Percentiles rank a stretch among this genome's conserved stretches.
phyloP scores from a whole-genome alignment of 2,797 vertebrate species.

The Mus caroli region DNA sequence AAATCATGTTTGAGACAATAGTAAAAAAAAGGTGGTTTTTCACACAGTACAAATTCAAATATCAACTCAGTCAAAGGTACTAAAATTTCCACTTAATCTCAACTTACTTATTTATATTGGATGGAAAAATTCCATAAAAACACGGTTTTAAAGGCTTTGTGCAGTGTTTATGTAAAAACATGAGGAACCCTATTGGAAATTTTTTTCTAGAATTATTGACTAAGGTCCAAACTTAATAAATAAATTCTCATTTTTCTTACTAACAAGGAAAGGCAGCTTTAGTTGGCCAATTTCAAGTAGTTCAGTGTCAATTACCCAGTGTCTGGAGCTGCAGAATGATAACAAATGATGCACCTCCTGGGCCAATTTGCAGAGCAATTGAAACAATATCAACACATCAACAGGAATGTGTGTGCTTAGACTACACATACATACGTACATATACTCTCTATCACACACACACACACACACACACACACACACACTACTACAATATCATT shows the following conservation, averaged over 20 bases:
- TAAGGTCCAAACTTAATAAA: slow-evolving; percentile 74
- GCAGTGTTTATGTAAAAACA: background rate
- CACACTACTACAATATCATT: background rate
- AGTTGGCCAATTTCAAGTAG: background rate
- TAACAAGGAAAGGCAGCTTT: slow-evolving; percentile 68
- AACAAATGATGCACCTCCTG: slow-evolving; percentile 52
- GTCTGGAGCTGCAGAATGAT: slow-evolving; percentile 1
- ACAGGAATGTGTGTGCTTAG: background rate
- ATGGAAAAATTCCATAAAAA: slow-evolving; percentile 11
- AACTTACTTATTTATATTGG: slow-evolving; percentile 37
- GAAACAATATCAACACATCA: slow-evolving; percentile 32
- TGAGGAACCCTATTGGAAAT: rapidly evolving
- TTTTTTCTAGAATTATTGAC: slow-evolving; percentile 59
- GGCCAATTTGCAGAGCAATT: background rate
- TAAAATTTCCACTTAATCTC: slow-evolving; percentile 51
- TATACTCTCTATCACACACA: background rate
- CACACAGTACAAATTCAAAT: background rate
- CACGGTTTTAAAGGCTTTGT: slow-evolving; percentile 33
- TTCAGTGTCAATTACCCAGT: slow-evolving; percentile 47
- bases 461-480: background rate
- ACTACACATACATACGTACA: background rate
- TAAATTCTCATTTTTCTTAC: slow-evolving; percentile 47
- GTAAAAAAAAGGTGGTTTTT: background rate
- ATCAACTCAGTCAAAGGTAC: slow-evolving; percentile 27
- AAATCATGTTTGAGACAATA: background rate